These are phyloP conservation scores for Zalophus californianus DNA, from an alignment of 2,797 vertebrate species.

Conservation along the genomic window DNA sequence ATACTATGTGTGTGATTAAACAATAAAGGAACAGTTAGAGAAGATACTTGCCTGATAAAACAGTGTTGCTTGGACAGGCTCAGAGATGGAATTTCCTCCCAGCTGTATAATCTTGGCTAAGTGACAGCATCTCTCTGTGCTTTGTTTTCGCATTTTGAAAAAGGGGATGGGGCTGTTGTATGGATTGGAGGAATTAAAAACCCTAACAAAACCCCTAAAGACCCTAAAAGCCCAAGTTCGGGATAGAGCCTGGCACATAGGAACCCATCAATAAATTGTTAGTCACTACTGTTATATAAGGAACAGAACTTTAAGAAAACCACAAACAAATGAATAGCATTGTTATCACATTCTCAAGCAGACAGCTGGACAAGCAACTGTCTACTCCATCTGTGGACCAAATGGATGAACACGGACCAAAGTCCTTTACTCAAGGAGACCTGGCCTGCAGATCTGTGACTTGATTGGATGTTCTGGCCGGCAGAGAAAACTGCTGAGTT, in stretches of 20 bases:
- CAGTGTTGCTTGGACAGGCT: background rate
- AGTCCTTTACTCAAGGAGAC: background rate
- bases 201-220: background rate
- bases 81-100: background rate
- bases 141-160: background rate
- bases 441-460: background rate
- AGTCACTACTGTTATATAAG: background rate
- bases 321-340: background rate
- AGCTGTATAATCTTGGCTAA: background rate
- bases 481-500: background rate
- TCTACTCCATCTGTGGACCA: background rate
- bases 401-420: accelerated
- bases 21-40: background rate
- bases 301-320: background rate
- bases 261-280: background rate
- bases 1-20: background rate
- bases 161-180: background rate
- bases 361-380: background rate
- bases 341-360: background rate
- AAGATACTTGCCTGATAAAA: background rate
- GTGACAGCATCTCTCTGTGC: background rate
- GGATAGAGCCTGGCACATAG: background rate
- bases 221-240: background rate
- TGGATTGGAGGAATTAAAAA: background rate
- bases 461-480: background rate